phyloP scores from a whole-genome alignment of 1,140 invertebrate genomes.

The Conus ventricosus region DNA sequence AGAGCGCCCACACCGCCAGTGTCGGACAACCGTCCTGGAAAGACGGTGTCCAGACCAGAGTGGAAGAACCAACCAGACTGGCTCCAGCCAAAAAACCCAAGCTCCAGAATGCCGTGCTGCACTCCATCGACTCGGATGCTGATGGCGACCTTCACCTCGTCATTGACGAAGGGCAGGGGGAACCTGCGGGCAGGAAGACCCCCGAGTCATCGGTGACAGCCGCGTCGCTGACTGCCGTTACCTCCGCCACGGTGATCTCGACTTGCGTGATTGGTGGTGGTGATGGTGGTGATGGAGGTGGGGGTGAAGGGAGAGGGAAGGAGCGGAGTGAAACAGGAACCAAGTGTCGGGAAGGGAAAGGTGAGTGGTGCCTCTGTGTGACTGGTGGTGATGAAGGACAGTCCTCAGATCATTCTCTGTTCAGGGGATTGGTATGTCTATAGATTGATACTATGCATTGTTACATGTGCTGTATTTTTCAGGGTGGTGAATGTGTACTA shows the following conservation, averaged over 20 bases:
- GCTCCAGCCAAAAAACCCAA: constrained; percentile 38
- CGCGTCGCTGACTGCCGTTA: background rate
- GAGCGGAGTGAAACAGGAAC: background rate
- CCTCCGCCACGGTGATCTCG: background rate
- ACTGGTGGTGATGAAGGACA: too few relatives aligned
- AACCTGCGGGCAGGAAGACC: background rate
- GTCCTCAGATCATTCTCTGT: too few relatives aligned
- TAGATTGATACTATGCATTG: too few relatives aligned
- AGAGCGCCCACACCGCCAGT: background rate
- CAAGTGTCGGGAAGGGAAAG: background rate
- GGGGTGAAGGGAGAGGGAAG: background rate
- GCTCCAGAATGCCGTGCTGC: constrained; percentile 4
- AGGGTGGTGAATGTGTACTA: background rate
- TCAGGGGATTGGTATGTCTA: too few relatives aligned
- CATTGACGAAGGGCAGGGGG: constrained; percentile 39
- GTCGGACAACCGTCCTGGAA: background rate
- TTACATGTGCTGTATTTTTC: background rate
- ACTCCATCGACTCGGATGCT: constrained; percentile 37
- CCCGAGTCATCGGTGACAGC: background rate
- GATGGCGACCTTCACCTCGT: constrained; percentile 42
- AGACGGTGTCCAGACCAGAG: background rate
- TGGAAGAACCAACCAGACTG: constrained; percentile 19
- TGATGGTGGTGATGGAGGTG: background rate
- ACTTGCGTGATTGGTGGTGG: background rate
- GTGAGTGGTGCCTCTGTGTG: background rate